These are phyloP conservation scores for Quadroppia sp. DNA, from an alignment of 2,888 invertebrate genomes.

Conservation along the genomic window DNA sequence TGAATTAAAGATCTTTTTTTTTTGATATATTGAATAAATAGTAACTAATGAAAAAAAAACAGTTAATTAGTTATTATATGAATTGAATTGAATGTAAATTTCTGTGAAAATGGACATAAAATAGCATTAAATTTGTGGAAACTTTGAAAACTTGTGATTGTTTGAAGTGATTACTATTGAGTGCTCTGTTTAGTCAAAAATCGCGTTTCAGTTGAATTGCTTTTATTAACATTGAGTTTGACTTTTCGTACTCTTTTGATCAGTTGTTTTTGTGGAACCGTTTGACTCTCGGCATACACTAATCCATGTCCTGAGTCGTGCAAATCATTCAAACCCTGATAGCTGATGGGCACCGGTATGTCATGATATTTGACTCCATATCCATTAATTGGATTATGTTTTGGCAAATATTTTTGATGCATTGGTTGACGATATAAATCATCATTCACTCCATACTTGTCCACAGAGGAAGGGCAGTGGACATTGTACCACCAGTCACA, in stretches of 20 bases:
- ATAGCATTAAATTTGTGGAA: too few relatives aligned
- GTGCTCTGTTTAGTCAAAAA: neutral
- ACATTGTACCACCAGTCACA: slow-evolving; percentile 47
- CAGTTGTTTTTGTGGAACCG: slow-evolving; percentile 2
- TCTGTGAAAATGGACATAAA: too few relatives aligned
- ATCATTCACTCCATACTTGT: slow-evolving; percentile 28
- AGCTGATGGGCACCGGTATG: neutral
- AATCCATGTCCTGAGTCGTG: slow-evolving; percentile 5
- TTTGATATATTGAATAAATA: too few relatives aligned
- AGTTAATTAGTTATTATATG: too few relatives aligned
- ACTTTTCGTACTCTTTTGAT: slow-evolving; percentile 21
- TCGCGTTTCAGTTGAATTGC: neutral
- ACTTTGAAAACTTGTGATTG: too few relatives aligned
- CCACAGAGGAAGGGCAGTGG: slow-evolving; percentile 29
- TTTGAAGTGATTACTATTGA: too few relatives aligned
- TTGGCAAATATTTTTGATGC: neutral
- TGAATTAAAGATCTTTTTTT: too few relatives aligned
- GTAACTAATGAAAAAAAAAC: too few relatives aligned
- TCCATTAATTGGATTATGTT: slow-evolving; percentile 7
- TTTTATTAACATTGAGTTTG: neutral
- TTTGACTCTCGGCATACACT: slow-evolving; percentile 1
- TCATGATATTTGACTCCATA: neutral
- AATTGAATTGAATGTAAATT: too few relatives aligned
- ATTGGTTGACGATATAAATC: slow-evolving; percentile 32
- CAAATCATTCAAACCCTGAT: neutral